phyloP scores from a whole-genome alignment of 2,797 vertebrate species.

The Microctenopoma stevenorrisi region DNA sequence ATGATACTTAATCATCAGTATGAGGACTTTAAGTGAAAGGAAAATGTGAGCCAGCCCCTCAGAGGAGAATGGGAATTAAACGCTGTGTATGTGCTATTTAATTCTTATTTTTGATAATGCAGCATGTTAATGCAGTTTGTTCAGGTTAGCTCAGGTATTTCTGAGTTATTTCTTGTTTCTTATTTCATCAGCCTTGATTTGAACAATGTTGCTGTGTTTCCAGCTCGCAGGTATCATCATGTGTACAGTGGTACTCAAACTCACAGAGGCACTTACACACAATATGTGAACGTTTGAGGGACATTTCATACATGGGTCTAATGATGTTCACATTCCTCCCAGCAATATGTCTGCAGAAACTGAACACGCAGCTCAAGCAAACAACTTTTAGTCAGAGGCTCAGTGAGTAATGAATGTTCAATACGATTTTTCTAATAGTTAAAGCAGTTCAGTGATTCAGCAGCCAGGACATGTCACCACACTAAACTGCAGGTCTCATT shows the following conservation, averaged over 20 bases:
- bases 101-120: background rate
- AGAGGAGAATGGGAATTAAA: background rate
- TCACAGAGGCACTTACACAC: no score
- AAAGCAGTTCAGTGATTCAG: slow-evolving; percentile 26
- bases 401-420: slow-evolving; percentile 18
- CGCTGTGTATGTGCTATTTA: background rate
- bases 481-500: slow-evolving; percentile 13
- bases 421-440: slow-evolving; percentile 17
- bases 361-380: background rate
- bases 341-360: background rate
- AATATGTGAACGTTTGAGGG: background rate
- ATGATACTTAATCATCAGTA: background rate
- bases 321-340: background rate
- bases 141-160: no score
- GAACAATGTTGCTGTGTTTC: no score
- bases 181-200: no score
- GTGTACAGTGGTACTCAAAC: no score
- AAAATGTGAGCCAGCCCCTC: background rate
- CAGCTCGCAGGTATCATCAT: no score
- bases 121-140: no score
- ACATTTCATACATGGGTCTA: background rate
- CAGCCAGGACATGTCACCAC: slow-evolving; percentile 15
- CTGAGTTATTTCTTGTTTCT: no score
- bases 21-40: background rate
- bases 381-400: slow-evolving; percentile 8